A percentile compares a stretch with the other conserved stretches of the same genome.
Evolutionary conservation across 2,888 invertebrate species (phyloP).

Genomic region (Drosophila bunnanda): DNA sequence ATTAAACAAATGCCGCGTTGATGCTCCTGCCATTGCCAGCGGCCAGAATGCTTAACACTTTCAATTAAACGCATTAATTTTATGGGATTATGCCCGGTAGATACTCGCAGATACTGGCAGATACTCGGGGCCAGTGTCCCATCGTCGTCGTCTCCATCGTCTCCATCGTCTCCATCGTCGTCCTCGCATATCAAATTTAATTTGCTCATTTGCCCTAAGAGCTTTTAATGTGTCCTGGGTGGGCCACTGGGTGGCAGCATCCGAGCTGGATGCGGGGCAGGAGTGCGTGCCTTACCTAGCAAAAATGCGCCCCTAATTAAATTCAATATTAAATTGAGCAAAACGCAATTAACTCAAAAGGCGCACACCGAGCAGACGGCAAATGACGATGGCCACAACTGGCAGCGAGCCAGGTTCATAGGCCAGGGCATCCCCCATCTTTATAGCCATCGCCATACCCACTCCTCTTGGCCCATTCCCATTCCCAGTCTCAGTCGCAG

Average conservation of each 20-base stretch:
- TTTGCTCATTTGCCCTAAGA: constrained; percentile 81
- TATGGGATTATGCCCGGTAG: constrained; percentile 64
- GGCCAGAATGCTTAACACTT: constrained; percentile 74
- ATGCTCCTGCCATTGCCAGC: constrained; percentile 38
- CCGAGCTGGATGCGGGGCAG: no score
- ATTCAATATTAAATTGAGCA: constrained; percentile 82
- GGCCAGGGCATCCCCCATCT: constrained; percentile 39
- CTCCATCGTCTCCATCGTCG: constrained; percentile 6
- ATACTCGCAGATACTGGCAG: constrained; percentile 1
- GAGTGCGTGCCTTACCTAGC: constrained; percentile 58
- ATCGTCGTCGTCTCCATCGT: constrained; percentile 1
- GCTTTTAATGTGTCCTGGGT: constrained; percentile 77
- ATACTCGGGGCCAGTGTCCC: constrained; percentile 1
- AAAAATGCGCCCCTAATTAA: constrained; percentile 81
- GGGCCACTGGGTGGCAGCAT: constrained; percentile 15
- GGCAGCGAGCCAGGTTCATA: constrained; percentile 23
- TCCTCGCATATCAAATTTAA: constrained; percentile 77
- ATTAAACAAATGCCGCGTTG: constrained; percentile 63
- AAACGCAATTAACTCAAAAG: constrained; percentile 82
- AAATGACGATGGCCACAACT: constrained; percentile 36
- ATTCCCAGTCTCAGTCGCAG: background rate
- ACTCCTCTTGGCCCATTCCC: background rate
- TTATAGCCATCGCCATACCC: constrained; percentile 14
- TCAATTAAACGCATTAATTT: constrained; percentile 80
- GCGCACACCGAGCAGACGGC: constrained; percentile 44